Evolutionary conservation across 2,888 invertebrate genomes (phyloP), one percentile per base, ranked within the genome.

Genomic region (Ectropis crepuscularia): DNA sequence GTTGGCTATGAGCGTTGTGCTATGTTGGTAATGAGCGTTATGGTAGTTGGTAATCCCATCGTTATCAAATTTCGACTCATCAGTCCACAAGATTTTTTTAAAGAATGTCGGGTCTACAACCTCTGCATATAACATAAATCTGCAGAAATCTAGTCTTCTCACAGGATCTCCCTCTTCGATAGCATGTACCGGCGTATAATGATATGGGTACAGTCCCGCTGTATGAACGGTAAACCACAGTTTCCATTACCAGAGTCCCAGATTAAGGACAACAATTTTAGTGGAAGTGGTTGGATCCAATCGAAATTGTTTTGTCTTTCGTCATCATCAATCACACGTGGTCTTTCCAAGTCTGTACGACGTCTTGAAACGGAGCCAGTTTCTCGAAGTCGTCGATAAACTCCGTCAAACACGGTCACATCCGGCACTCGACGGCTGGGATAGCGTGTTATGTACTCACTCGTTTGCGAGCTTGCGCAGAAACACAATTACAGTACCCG

Each of bases 121-220:
- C 57, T 77, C 75, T 8, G 70, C 68, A 68, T 75, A 67, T 0
- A 76, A 48, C 71, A 78, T 68, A 54, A 74, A 76, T 65, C 73
- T 65, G 68, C 74, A 73, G 63, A 75, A 73, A 57, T 73, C 73
- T 47, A 74, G 53, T 38, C 71, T 69, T 39, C 39, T 7, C 12
- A 12, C 46, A 8, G 51, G 51, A 43, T 53, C 53, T 53, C 53
- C 53, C 39, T 53, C 54, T 46, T 54, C 54, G 11, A 54, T 54
- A 6, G 38, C 57, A 11, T 49, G 57, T 42, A 57, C 42, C 38
- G 45, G 51, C 47, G 37, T 46, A n/a, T 46, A 37, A 39, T 41
- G 54, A 46, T 54, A 54, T 6, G 54, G 54, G 46, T 46, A 54
- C 5, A 45, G 54, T 8, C 54, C 54, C 9, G 54, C 54, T 42